phyloP scores from a whole-genome alignment of 1,140 invertebrate genomes.

The Heterodera schachtii region DNA sequence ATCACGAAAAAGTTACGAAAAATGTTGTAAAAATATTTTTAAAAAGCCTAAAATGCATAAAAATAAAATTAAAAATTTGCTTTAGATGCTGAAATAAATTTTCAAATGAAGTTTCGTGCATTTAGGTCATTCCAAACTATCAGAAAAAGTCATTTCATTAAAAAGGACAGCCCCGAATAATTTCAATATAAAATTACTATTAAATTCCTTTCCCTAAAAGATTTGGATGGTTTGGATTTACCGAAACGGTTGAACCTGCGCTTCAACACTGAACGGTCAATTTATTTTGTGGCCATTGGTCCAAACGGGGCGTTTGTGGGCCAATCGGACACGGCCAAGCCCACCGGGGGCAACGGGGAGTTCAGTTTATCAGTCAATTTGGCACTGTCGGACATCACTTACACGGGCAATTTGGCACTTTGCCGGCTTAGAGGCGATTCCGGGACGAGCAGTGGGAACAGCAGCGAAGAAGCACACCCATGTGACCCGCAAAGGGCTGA shows the following conservation, averaged over 20 bases:
- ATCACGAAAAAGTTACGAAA: too few relatives aligned
- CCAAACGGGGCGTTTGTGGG: slow-evolving; percentile 34
- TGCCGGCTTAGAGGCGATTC: slow-evolving; percentile 32
- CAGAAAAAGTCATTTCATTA: too few relatives aligned
- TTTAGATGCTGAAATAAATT: too few relatives aligned
- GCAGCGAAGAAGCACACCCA: slow-evolving; percentile 30
- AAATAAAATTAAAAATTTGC: too few relatives aligned
- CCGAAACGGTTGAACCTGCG: not conserved
- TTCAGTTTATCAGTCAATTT: slow-evolving; percentile 39
- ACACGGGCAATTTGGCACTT: slow-evolving; percentile 40
- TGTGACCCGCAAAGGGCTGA: slow-evolving; percentile 50
- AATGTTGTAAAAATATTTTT: too few relatives aligned
- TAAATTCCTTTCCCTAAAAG: not conserved
- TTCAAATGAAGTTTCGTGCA: too few relatives aligned
- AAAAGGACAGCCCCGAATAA: too few relatives aligned
- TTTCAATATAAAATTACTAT: not conserved
- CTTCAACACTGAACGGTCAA: slow-evolving; percentile 8
- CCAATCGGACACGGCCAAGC: slow-evolving; percentile 31
- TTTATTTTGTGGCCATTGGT: slow-evolving; percentile 26
- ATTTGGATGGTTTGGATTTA: not conserved
- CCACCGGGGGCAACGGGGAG: slow-evolving; percentile 51
- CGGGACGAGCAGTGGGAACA: not conserved
- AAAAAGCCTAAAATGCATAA: too few relatives aligned
- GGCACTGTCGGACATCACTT: slow-evolving; percentile 37
- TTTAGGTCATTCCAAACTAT: too few relatives aligned